Evolutionary conservation across 1,140 invertebrate species (phyloP), one percentile per base, ranked within the genome.

Genomic region (Drosophila pectinifera): DNA sequence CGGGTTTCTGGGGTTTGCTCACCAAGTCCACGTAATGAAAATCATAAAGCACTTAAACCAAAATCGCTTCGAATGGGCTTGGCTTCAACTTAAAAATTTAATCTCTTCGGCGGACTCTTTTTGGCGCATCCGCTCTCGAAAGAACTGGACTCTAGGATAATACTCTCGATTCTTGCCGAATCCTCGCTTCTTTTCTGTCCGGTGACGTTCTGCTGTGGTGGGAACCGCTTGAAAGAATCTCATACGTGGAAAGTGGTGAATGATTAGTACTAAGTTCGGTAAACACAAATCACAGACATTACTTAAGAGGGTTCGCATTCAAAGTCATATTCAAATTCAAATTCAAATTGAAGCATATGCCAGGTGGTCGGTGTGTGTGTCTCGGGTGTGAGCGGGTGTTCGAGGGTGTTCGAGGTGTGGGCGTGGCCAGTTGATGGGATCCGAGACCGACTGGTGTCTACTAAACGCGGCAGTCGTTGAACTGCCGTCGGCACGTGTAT

Each of bases 11-110:
- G n/a, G 51, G 36, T 72, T 70, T 70, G 84, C 84, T 88, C 84
- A 89, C 84, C 76, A 88, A 83, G 79, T 77, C 68, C 83, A 88
- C 67, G 64, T 83, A 83, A 88, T 67, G 46, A 65, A 83, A 79
- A 82, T 46, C 18, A 78, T 45, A 78, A 78, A 7, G 41, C 43
- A 79, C 49, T 36, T 28, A 55, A 67, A 73, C 48, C 49, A 46
- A 62, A 73, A 70, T 70, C 18, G 22, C 38, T 70, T 56, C 48
- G 26, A 72, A 70, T 70, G 39, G 31, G 46, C 38, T 63, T 22
- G 38, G 59, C 31, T 22, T 68, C 18, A 67, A 67, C 61, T 67
- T 34, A 68, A 68, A 68, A 68, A 34, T 28, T 51, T 28, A 3
- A 34, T 22, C 22, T 48, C 26, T 69, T 56, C 31, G 6, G 22